Evolutionary conservation across 1,140 invertebrate species (phyloP).

Genomic region (Drosophila melanica): DNA sequence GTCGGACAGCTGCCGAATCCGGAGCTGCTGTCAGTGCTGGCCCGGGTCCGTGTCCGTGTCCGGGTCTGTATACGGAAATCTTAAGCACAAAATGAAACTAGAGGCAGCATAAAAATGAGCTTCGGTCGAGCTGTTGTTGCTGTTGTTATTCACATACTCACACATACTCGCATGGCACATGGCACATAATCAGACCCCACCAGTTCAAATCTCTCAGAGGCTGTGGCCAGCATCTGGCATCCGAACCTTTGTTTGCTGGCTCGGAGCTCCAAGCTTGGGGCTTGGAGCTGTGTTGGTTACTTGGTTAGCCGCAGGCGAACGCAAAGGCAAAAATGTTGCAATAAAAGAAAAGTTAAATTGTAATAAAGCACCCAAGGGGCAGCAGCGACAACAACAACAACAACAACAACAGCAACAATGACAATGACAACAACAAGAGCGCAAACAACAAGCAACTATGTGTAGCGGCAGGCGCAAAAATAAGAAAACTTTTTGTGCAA

Average conservation of each 20-base stretch:
- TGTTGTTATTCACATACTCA: slow-evolving; percentile 26
- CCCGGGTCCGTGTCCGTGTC: not conserved
- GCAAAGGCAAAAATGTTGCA: slow-evolving; percentile 65
- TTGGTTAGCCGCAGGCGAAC: slow-evolving; percentile 64
- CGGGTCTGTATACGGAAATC: slow-evolving; percentile 21
- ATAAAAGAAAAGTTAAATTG: slow-evolving; percentile 83
- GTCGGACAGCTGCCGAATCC: slow-evolving; percentile 15
- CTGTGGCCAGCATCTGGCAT: slow-evolving; percentile 48
- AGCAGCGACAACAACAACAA: slow-evolving; percentile 9
- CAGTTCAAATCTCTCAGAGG: slow-evolving; percentile 27
- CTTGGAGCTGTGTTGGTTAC: slow-evolving; percentile 38
- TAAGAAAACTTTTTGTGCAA: slow-evolving; percentile 69
- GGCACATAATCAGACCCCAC: slow-evolving; percentile 55
- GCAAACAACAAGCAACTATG: slow-evolving; percentile 29
- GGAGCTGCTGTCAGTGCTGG: not conserved
- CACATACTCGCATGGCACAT: slow-evolving; percentile 31
- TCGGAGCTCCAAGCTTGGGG: slow-evolving; percentile 19
- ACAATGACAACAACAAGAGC: not conserved
- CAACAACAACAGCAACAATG: slow-evolving; percentile 3
- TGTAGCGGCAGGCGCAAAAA: slow-evolving; percentile 62
- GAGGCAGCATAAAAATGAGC: slow-evolving; percentile 57
- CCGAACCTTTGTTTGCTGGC: slow-evolving; percentile 11
- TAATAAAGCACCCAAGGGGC: slow-evolving; percentile 75
- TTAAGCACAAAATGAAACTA: slow-evolving; percentile 41
- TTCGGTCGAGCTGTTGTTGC: slow-evolving; percentile 4